phyloP scores from a whole-genome alignment of 2,113 vertebrate species.

The Heterotilapia buettikoferi region DNA sequence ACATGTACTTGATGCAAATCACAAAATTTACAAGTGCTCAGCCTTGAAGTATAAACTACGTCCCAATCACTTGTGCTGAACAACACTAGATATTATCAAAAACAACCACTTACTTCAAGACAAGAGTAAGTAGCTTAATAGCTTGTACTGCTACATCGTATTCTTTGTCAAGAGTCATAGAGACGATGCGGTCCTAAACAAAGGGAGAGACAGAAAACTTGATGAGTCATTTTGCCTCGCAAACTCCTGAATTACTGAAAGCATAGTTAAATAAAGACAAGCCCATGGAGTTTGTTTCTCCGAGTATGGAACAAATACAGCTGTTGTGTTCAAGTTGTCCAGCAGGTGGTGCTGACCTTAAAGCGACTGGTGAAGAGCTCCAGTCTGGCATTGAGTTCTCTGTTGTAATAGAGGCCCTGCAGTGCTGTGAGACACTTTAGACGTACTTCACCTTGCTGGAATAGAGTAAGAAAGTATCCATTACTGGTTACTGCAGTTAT shows the following conservation, averaged over 20 bases:
- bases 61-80: background rate
- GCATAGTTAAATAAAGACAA: background rate
- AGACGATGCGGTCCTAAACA: slow-evolving; percentile 92
- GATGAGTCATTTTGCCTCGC: background rate
- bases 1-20: background rate
- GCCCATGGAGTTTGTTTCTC: background rate
- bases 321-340: slow-evolving; percentile 8
- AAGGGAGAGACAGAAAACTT: background rate
- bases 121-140: slow-evolving; percentile 97
- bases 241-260: background rate
- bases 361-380: slow-evolving; percentile 99
- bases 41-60: background rate
- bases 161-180: slow-evolving; percentile 99
- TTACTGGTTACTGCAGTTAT: background rate
- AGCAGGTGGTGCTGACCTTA: slow-evolving; percentile 81
- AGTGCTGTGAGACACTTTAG: slow-evolving; percentile 97
- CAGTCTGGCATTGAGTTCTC: slow-evolving; percentile 96
- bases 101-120: slow-evolving; percentile 91
- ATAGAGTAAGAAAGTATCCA: background rate
- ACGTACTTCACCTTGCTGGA: slow-evolving; percentile 96
- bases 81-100: background rate
- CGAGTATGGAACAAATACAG: background rate
- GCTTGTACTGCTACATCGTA: slow-evolving; percentile 99
- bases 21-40: background rate
- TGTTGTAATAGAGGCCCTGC: slow-evolving; percentile 98